Percentiles rank a stretch among this genome's conserved stretches.
These are phyloP conservation scores for Plagiodera versicolora DNA, from an alignment of 2,888 invertebrate species.

Conservation along the genomic window DNA sequence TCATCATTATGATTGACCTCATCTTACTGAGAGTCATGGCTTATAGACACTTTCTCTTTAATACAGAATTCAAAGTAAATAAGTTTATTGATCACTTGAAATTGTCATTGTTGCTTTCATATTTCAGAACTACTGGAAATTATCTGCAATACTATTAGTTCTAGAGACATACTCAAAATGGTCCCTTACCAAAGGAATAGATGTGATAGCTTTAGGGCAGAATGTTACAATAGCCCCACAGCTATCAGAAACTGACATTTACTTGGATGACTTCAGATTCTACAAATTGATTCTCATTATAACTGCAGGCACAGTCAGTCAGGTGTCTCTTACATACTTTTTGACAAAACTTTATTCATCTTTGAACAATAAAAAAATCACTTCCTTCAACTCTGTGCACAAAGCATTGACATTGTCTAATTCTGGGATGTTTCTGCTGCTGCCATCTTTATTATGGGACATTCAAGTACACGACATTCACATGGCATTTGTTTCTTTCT, in stretches of 20 bases:
- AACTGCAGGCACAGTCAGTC: slow-evolving; percentile 44
- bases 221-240: slow-evolving; percentile 34
- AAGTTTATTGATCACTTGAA: not conserved
- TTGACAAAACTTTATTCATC: slow-evolving; percentile 41
- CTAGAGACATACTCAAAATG: slow-evolving; percentile 81
- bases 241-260: slow-evolving; percentile 38
- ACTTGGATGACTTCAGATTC: slow-evolving; percentile 47
- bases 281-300: slow-evolving; percentile 44
- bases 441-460: slow-evolving; percentile 70
- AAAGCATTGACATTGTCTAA: slow-evolving; percentile 65
- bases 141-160: slow-evolving; percentile 74
- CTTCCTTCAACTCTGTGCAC: slow-evolving; percentile 49
- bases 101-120: slow-evolving; percentile 1
- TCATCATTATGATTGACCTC: slow-evolving; percentile 83
- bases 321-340: slow-evolving; percentile 40
- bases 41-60: slow-evolving; percentile 83
- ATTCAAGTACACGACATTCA: slow-evolving; percentile 54
- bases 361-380: slow-evolving; percentile 21
- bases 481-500: slow-evolving; percentile 63
- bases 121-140: slow-evolving; percentile 61
- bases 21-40: slow-evolving; percentile 79
- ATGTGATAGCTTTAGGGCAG: slow-evolving; percentile 8
- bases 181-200: slow-evolving; percentile 44
- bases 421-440: slow-evolving; percentile 61
- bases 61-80: slow-evolving; percentile 74